A percentile compares a stretch with the other conserved stretches of the same genome.
Evolutionary conservation across 2,113 vertebrate species (phyloP).

Genomic region (Scophthalmus maximus): DNA sequence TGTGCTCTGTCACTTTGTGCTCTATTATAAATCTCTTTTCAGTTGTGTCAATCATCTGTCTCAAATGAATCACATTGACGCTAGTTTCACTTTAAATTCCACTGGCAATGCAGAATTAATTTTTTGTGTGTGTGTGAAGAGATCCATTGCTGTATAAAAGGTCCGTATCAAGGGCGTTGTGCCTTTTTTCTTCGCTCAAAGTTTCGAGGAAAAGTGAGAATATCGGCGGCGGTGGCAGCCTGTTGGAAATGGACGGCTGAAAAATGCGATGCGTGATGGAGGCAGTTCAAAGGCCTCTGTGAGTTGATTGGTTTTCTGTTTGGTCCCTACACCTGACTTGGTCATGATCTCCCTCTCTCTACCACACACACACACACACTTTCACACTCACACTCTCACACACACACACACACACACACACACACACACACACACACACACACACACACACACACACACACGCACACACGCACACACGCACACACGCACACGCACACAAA

Average conservation of each 20-base stretch:
- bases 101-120: slow-evolving; percentile 22
- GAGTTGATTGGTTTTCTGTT: slow-evolving; percentile 71
- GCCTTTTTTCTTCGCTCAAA: slow-evolving; percentile 23
- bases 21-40: slow-evolving; percentile 19
- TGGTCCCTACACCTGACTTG: slow-evolving; percentile 69
- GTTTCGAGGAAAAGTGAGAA: not conserved
- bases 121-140: too few relatives aligned
- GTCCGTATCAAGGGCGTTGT: slow-evolving; percentile 25
- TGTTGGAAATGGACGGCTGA: slow-evolving; percentile 3
- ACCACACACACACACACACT: slow-evolving; percentile 26
- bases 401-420: slow-evolving; percentile 27
- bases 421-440: slow-evolving; percentile 28
- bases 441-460: too few relatives aligned
- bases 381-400: slow-evolving; percentile 1
- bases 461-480: slow-evolving; percentile 28
- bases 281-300: slow-evolving; percentile 61
- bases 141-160: not conserved
- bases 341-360: slow-evolving; percentile 40
- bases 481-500: slow-evolving; percentile 9
- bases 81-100: slow-evolving; percentile 32
- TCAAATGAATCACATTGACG: not conserved
- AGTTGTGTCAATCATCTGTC: slow-evolving; percentile 13
- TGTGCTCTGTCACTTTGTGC: slow-evolving; percentile 54
- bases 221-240: not conserved
- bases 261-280: slow-evolving; percentile 30